phyloP scores from a whole-genome alignment of 2,888 invertebrate genomes.

The Sphaerophoria rueppellii region DNA sequence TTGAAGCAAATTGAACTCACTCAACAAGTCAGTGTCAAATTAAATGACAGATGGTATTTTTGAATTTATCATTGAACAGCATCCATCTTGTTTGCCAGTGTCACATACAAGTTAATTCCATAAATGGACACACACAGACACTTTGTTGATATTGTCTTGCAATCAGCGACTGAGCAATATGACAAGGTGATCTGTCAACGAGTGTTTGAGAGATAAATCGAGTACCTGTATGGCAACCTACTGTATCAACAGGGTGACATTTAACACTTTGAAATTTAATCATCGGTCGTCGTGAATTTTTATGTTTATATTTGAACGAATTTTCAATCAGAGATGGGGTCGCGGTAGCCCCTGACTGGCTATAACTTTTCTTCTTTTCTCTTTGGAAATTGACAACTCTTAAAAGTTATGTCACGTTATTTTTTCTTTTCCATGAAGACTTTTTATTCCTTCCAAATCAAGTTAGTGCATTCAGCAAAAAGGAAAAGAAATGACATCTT shows the following conservation, averaged over 20 bases:
- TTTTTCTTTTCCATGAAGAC: not conserved
- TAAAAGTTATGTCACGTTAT: not conserved
- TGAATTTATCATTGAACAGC: not conserved
- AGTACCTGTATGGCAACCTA: slow-evolving; percentile 17
- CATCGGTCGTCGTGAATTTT: too few species aligned
- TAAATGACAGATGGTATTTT: slow-evolving; percentile 19
- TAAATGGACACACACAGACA: slow-evolving; percentile 8
- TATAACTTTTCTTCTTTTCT: not conserved
- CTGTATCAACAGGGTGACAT: not conserved
- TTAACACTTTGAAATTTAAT: not conserved
- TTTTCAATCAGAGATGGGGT: not conserved
- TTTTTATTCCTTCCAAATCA: not conserved
- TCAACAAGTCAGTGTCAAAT: not conserved
- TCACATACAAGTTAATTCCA: slow-evolving; percentile 20
- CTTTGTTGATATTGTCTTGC: not conserved
- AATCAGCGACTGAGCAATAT: slow-evolving; percentile 11
- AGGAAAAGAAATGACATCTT: slow-evolving; percentile 15
- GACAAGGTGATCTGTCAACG: slow-evolving; percentile 52
- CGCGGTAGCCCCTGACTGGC: not conserved
- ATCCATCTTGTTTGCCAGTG: slow-evolving; percentile 27
- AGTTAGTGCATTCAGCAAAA: slow-evolving; percentile 5
- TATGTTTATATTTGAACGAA: not conserved
- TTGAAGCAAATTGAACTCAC: not conserved
- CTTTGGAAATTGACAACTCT: not conserved
- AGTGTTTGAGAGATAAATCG: slow-evolving; percentile 38